Base-by-base conservation (phyloP, 2,888 invertebrate species). In the Xestia xanthographa region DNA sequence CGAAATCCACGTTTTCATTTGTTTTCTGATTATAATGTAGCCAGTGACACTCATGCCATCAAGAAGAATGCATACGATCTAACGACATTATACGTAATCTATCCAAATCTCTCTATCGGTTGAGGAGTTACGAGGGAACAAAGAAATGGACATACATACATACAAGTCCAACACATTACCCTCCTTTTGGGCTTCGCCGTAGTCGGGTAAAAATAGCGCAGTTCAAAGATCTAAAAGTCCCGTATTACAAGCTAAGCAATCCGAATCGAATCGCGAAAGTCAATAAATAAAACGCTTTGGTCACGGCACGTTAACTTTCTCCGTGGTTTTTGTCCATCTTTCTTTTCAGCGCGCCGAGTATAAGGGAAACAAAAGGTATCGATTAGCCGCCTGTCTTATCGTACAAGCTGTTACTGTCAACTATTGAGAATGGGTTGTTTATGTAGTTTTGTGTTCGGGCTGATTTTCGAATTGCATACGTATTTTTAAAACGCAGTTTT, bases 281-380 rank as follows among this genome's bases (percentile, higher is more conserved):
- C 65, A 80, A 85, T 86, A 87, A 86, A 86, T 87, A 82, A 86
- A 86, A 85, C 83, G 67, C 38, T 79, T 78, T 53, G 65, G 80
- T 85, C 80, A 76, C 77, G 87, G 62, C 58, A 38, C 62, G 38
- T 79, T 79, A 38, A 69, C 87, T 82, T 78, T 86, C 87, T 68
- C 83, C 53, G 22, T 2, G 29, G 58, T 79, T 80, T 79, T 76
- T 71, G 48, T 62, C 6, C 43, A 48, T 29, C 48, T 70, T 85
- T 82, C 72, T 63, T 81, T 81, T 79, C 73, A 75, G 82, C 75
- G 48, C 34, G 63, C 56, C 45, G 48, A 34, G 63, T 45, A 63
- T 29, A 60, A 63, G 60, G 58, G 66, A 75, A 63, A 75, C 80
- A 87, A 77, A 70, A 66, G 80, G 48, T 29, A 38, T 77, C 76